Base-by-base conservation (phyloP, 2,797 vertebrate species). In the Clarias platycephalus region DNA sequence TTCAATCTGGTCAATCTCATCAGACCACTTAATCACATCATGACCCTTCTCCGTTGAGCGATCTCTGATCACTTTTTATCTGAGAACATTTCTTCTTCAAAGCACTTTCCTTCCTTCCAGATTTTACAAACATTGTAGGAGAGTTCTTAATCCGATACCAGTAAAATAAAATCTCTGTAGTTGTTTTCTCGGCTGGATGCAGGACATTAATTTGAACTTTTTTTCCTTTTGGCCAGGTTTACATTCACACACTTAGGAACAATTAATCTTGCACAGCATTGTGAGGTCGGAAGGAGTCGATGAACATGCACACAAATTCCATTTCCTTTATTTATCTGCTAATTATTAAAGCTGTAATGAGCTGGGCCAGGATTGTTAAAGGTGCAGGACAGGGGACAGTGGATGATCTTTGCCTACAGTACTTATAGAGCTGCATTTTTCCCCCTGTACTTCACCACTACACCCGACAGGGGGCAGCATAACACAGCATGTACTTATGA, bases 401-500 rank as follows among this genome's bases (percentile, higher is more conserved):
- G 37, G 31, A 70, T 13, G 5, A 15, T 70, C 13, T 74, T 26
- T 49, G 44, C n/a, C 40, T 26, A 44, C 40, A 44, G 40, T 9
- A 53, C 15, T 74, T 28, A 15, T 12, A 53, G 22, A 49, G n/a
- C 8, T 44, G 22, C 5, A 5, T 72, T 72, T 72, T 49, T 13
- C 3, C 7, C 10, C 70, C 55, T 76, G 53, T 34, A 58, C 74
- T 76, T 8, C 74, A 76, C 28, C 18, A 3, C 10, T 60, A 34
- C 20, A 60, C 10, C 31, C 8, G 55, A 77, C 15, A 60, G 74
- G 55, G 75, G 75, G 75, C 55, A 77, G 75, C 55, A 77, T 20
- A n/a, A 37, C 28, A 77, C 31, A 37, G 72, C 28, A 37, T 34
- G 8, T n/a, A 31, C 20, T 60, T 20, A 4, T 20, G 20, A 60